These are phyloP conservation scores for Channa striata DNA, from an alignment of 2,797 vertebrate genomes.

Conservation along the genomic window DNA sequence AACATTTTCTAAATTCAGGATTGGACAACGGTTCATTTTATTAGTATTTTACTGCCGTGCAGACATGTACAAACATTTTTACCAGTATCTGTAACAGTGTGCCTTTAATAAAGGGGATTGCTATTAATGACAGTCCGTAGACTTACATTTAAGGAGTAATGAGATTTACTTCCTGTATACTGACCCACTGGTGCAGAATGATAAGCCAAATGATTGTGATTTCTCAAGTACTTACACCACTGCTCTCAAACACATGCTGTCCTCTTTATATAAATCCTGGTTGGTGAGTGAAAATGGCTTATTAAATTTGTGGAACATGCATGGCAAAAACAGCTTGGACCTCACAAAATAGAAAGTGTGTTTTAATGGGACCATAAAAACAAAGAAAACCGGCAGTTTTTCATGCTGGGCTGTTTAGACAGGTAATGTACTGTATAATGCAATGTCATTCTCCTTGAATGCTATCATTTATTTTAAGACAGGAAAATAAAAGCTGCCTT, in stretches of 20 bases:
- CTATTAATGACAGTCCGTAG: constrained; percentile 77
- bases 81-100: constrained; percentile 66
- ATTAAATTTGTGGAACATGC: constrained; percentile 20
- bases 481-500: neutral
- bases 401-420: neutral
- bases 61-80: constrained; percentile 66
- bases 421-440: neutral
- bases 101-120: constrained; percentile 69
- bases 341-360: constrained; percentile 3
- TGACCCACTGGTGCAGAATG: constrained; percentile 58
- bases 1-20: constrained; percentile 26
- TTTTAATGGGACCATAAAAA: constrained; percentile 18
- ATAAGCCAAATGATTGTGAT: constrained; percentile 67
- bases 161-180: constrained; percentile 76
- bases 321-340: constrained; percentile 13
- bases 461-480: constrained; percentile 10
- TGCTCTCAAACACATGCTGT: constrained; percentile 50
- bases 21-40: constrained; percentile 49
- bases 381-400: neutral
- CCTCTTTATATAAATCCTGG: constrained; percentile 32
- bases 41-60: constrained; percentile 63
- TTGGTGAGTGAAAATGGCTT: constrained; percentile 32
- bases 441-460: neutral
- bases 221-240: constrained; percentile 43
- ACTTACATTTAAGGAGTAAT: constrained; percentile 78